Conservation (phyloP, 2,888 invertebrate species). For the Lithosia quadra region DNA sequence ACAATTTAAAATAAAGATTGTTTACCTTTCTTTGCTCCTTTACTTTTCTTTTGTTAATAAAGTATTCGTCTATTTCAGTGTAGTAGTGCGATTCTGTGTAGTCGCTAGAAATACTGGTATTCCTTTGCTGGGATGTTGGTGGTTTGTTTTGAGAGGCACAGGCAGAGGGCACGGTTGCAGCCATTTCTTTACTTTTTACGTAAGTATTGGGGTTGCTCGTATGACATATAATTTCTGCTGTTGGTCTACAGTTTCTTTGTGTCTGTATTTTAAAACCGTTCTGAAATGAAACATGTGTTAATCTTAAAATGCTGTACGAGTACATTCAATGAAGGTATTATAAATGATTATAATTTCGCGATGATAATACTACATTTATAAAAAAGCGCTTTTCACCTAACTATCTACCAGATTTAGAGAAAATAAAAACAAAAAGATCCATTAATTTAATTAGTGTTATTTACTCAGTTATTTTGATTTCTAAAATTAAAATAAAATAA, state of each 20-base stretch:
- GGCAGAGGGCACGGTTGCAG: neutral
- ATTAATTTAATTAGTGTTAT: too few species aligned
- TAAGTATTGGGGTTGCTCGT: constrained; percentile 11
- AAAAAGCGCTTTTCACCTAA: too few species aligned
- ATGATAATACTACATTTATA: too few species aligned
- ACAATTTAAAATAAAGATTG: neutral
- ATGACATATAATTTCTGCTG: neutral
- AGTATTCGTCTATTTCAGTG: constrained; percentile 23
- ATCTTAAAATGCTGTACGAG: too few species aligned
- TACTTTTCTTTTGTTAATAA: constrained; percentile 18
- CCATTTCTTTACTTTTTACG: neutral
- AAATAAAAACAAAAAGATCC: too few species aligned
- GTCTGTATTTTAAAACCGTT: constrained; percentile 7
- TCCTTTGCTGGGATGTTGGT: neutral
- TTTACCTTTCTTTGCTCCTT: constrained; percentile 12
- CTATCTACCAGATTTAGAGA: too few species aligned
- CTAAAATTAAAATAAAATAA: too few species aligned
- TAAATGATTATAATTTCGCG: too few species aligned
- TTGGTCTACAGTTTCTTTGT: neutral
- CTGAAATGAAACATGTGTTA: constrained; percentile 4
- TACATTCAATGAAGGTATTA: too few species aligned
- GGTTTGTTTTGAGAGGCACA: neutral
- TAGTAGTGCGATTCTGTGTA: constrained; percentile 24
- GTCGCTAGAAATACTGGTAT: constrained; percentile 12
- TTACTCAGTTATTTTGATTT: too few species aligned